Percentiles rank a stretch among this genome's conserved stretches.
Conservation (phyloP, 2,797 vertebrate species). For the Cynopterus sphinx region DNA sequence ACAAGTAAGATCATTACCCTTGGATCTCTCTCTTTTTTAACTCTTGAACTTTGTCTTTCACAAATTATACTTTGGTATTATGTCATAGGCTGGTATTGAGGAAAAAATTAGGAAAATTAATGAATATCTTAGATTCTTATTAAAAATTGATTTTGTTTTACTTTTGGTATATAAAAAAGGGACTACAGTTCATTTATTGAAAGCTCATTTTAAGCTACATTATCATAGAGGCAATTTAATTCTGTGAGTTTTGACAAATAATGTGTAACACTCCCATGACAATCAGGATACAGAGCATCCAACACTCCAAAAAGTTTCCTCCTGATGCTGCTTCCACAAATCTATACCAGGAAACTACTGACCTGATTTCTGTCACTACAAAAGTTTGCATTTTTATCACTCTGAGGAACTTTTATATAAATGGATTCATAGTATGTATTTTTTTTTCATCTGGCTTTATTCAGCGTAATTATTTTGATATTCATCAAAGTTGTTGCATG, state of each 20-base stretch:
- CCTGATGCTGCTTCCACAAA: neutral
- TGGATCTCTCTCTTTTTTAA: neutral
- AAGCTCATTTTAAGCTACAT: neutral
- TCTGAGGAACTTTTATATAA: neutral
- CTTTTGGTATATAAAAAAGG: neutral
- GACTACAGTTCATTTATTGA: neutral
- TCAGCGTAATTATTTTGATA: neutral
- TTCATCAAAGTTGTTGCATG: neutral
- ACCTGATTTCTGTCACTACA: neutral
- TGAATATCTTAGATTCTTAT: slow-evolving; percentile 13
- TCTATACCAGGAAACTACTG: neutral
- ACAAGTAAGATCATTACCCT: neutral
- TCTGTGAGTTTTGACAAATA: slow-evolving; percentile 25
- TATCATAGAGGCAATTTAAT: neutral
- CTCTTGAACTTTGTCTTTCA: neutral
- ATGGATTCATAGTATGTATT: neutral
- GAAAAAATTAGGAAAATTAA: neutral
- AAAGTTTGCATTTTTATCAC: neutral
- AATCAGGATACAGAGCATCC: neutral
- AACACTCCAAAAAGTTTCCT: neutral
- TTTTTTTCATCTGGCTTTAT: neutral
- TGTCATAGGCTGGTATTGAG: neutral
- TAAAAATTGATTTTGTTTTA: slow-evolving; percentile 33
- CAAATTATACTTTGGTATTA: neutral
- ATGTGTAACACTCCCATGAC: neutral